phyloP scores from a whole-genome alignment of 2,888 invertebrate species.

The Spilarctia lutea region DNA sequence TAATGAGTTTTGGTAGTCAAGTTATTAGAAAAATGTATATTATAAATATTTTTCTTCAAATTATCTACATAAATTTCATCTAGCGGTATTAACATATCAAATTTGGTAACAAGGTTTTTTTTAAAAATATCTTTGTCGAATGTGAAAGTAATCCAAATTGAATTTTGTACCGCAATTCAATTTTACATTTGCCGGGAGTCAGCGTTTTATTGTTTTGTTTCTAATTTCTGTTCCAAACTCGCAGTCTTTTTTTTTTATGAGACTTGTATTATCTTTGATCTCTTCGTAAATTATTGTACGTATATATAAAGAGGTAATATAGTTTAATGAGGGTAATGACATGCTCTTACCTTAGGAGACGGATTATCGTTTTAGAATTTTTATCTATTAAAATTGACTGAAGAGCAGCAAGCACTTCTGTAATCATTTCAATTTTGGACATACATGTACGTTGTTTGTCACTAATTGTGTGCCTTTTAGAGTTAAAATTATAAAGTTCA shows the following conservation, averaged over 20 bases:
- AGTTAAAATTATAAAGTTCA: too few species aligned
- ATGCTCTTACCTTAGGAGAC: background rate
- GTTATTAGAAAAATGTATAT: background rate
- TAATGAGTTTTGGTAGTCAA: background rate
- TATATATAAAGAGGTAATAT: background rate
- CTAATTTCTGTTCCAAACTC: slow-evolving; percentile 48
- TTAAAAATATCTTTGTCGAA: slow-evolving; percentile 49
- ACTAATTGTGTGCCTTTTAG: too few species aligned
- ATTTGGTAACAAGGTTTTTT: background rate
- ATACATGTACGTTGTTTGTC: too few species aligned
- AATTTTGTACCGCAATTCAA: slow-evolving; percentile 58
- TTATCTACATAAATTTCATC: background rate
- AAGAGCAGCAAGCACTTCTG: too few species aligned
- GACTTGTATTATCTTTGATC: background rate
- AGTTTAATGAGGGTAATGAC: background rate
- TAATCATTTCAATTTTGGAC: too few species aligned
- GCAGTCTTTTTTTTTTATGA: slow-evolving; percentile 19
- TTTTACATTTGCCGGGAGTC: slow-evolving; percentile 53
- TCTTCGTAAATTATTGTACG: background rate
- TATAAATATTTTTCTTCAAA: background rate
- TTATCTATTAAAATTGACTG: too few species aligned
- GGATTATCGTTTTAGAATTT: background rate
- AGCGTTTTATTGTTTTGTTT: slow-evolving; percentile 50
- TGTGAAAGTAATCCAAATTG: slow-evolving; percentile 63
- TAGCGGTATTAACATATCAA: background rate